phyloP scores from a whole-genome alignment of 2,888 invertebrate genomes.

The Drosophila gaucha region DNA sequence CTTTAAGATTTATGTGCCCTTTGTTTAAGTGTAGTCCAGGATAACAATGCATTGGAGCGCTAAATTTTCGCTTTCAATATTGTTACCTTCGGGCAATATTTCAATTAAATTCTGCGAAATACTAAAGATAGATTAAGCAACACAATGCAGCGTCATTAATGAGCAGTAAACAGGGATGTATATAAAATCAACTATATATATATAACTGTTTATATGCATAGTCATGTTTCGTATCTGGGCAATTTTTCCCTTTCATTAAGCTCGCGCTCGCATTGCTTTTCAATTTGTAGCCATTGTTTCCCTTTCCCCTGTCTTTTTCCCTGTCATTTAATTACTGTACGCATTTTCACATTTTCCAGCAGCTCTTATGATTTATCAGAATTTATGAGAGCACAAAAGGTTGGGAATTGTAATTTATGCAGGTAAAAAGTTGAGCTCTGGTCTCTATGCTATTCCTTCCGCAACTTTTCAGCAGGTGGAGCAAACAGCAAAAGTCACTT shows the following conservation, averaged over 20 bases:
- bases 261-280: slow-evolving; percentile 43
- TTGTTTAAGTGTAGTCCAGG: slow-evolving; percentile 47
- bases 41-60: slow-evolving; percentile 61
- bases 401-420: slow-evolving; percentile 62
- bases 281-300: slow-evolving; percentile 24
- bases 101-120: slow-evolving; percentile 71
- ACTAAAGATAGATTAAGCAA: slow-evolving; percentile 19
- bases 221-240: slow-evolving; percentile 42
- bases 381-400: slow-evolving; percentile 47
- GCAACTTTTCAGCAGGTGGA: slow-evolving; percentile 44
- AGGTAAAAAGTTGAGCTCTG: slow-evolving; percentile 41
- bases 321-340: slow-evolving; percentile 59
- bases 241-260: slow-evolving; percentile 70
- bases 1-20: slow-evolving; percentile 69
- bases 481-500: slow-evolving; percentile 48
- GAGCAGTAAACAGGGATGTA: slow-evolving; percentile 6
- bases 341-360: slow-evolving; percentile 56
- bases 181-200: neutral
- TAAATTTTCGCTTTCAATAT: slow-evolving; percentile 73
- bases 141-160: slow-evolving; percentile 62
- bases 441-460: slow-evolving; percentile 12
- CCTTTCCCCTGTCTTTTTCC: neutral
- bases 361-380: slow-evolving; percentile 64
- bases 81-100: slow-evolving; percentile 52
- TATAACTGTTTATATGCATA: slow-evolving; percentile 7